Evolutionary conservation across 1,140 invertebrate genomes (phyloP), one percentile per base, ranked within the genome.

Genomic region (Drosophila prosaltans): DNA sequence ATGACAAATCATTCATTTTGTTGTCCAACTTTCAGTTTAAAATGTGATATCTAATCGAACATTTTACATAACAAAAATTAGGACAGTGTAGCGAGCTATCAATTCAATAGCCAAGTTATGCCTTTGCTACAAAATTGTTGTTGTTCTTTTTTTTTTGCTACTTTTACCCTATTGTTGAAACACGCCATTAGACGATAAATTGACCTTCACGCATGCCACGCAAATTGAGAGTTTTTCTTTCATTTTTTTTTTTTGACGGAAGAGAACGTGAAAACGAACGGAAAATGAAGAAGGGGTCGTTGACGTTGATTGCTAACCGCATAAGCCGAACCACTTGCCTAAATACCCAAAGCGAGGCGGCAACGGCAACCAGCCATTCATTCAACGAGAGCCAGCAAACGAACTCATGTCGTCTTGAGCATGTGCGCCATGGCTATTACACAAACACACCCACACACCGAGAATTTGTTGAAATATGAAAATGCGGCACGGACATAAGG

Each of bases 171-270:
- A 88, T 83, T 88, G 76, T 89, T 83, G 76, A 72, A 51, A 26
- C 45, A 65, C 84, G 68, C 83, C 83, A 88, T 86, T 88, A 83
- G 77, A 68, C 83, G 84, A 88, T 88, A 89, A 88, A 88, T 88
- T 88, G 83, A 88, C 83, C 83, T 88, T 88, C 84, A 89, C 80
- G 75, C 75, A 73, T 79, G 74, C 70, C 51, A 51, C 45, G 45
- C 45, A 51, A 51, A 51, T 51, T 51, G 45, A 26, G 45, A 51
- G 45, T 51, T 51, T 51, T 51, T 26, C 32, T 30, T 30, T 36
- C 32, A 5, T 36, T 36, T 36, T 36, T 36, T 36, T 2, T 30
- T 30, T 30, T 30, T 65, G 36, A 51, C 60, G 24, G 28, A 9
- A 32, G 41, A 30, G 9, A 24, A 10, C 11, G 4, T 16, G 41